Base-by-base conservation (phyloP, 2,113 vertebrate genomes). In the Cheirogaleus medius region DNA sequence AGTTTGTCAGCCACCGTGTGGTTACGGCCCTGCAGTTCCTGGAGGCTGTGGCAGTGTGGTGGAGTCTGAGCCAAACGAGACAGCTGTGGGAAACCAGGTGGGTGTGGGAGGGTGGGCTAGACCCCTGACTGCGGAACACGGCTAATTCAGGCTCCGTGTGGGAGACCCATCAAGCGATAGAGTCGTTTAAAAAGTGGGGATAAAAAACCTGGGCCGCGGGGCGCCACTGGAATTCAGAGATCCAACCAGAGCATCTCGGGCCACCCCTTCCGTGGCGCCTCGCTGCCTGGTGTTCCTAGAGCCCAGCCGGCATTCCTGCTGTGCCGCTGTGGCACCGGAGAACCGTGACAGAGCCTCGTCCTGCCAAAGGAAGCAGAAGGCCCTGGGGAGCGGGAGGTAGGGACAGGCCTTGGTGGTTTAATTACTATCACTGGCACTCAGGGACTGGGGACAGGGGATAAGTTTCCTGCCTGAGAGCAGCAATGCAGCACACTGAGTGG, bases 251-350 rank as follows among this genome's bases (percentile, higher is more conserved):
- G 84, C 56, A 9, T 23, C 88, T 73, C 39, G 8, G 82, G 42
- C 21, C 42, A 49, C 21, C 17, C 39, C 29, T 39, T 5, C 76
- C 7, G 0, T 37, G 68, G 60, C 3, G 5, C 17, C 74, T 14
- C 1, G 60, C n/a, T 1, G 0, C 60, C 76, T 44, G 42, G 25
- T 21, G 5, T 78, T 84, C 84, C 69, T 8, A 21, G 37, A 83
- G 60, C 29, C 29, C 20, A 6, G 42, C 29, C 60, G 34, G 44
- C 39, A 73, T 17, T n/a, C 66, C n/a, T 11, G 34, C 29, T 15
- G 85, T 21, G 58, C 56, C n/a, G 3, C 27, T 3, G 0, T 0
- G 11, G 76, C 20, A 56, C 8, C 56, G 23, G 12, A 32, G 54
- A 39, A 7, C 73, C 3, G 15, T 10, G 18, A 37, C 8, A 8